Conservation (phyloP, 2,797 vertebrate species). For the Iguana delicatissima region DNA sequence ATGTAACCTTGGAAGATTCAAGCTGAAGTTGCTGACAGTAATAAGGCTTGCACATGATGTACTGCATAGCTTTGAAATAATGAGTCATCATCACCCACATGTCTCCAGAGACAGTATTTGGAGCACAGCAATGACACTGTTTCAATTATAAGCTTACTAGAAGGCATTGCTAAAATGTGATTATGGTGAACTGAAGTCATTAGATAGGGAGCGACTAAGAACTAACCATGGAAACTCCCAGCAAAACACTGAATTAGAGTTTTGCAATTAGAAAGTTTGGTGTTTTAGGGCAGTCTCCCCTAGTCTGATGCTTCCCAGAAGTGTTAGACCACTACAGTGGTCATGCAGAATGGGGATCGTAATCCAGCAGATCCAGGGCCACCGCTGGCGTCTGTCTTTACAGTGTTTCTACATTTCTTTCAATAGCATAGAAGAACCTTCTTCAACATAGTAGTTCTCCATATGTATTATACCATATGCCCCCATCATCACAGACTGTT, state of each 20-base stretch:
- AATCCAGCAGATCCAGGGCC: neutral
- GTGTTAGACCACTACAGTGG: neutral
- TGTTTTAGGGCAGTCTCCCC: neutral
- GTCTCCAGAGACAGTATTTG: neutral
- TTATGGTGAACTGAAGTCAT: neutral
- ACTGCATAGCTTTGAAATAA: slow-evolving; percentile 62
- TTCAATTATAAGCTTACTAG: slow-evolving; percentile 47
- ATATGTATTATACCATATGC: too few species aligned
- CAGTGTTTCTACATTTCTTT: neutral
- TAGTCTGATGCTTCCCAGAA: neutral
- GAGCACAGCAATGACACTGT: neutral
- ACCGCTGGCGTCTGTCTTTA: neutral
- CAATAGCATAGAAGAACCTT: neutral
- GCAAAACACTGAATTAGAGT: neutral
- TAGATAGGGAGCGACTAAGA: slow-evolving; percentile 18
- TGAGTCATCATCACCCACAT: slow-evolving; percentile 51
- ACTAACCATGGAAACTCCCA: neutral
- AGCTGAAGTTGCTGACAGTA: slow-evolving; percentile 37
- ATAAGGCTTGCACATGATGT: slow-evolving; percentile 38
- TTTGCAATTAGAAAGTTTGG: slow-evolving; percentile 15
- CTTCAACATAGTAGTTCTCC: too few species aligned
- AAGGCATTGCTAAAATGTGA: slow-evolving; percentile 50
- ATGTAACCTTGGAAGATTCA: slow-evolving; percentile 36
- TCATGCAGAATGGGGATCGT: neutral
- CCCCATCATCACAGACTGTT: too few species aligned